Base-by-base conservation (phyloP, 2,113 vertebrate genomes). In the Poecile atricapillus region DNA sequence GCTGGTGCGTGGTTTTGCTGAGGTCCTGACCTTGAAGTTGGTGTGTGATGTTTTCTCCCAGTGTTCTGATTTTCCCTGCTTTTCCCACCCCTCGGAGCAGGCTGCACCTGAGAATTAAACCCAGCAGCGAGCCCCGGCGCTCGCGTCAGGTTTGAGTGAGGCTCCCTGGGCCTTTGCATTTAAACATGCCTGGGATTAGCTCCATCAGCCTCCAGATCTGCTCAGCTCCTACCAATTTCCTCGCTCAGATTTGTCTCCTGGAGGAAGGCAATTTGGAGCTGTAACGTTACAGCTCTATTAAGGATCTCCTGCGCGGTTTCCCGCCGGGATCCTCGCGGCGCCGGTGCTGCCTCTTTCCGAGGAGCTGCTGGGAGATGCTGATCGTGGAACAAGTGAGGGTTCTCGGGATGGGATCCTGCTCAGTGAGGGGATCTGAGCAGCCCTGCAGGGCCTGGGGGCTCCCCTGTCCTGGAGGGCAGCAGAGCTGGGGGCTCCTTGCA, bases 111-210 rank as follows among this genome's bases (percentile, higher is more conserved):
- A 71, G 91, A 83, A 89, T 76, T 35, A 81, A 87, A 64, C n/a
- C 16, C 74, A 85, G 80, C 65, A 46, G 77, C 2, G 7, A 81
- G 52, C 69, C 46, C 43, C 30, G 11, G 83, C 0, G 6, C 53
- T 84, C 16, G 3, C 1, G 7, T 37, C 1, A 3, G 69, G 37
- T 82, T 60, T 50, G 81, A 89, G 44, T 1, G 43, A 77, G 67
- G 67, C 63, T 97, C 78, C 77, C 87, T 50, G 81, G 77, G 87
- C 53, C 74, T 87, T 86, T 94, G 78, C 81, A 50, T 95, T 90
- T 91, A 85, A 93, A 91, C 70, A 43, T 56, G 74, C 87, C 70
- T 60, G 84, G 84, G 81, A 96, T 96, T 85, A 96, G 89, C 91
- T 91, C 67, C 59, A 13, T 94, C 89, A 83, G 74, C 75, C 80